Base-by-base conservation (phyloP, 1,140 invertebrate genomes). In the Papilio aristodemus region DNA sequence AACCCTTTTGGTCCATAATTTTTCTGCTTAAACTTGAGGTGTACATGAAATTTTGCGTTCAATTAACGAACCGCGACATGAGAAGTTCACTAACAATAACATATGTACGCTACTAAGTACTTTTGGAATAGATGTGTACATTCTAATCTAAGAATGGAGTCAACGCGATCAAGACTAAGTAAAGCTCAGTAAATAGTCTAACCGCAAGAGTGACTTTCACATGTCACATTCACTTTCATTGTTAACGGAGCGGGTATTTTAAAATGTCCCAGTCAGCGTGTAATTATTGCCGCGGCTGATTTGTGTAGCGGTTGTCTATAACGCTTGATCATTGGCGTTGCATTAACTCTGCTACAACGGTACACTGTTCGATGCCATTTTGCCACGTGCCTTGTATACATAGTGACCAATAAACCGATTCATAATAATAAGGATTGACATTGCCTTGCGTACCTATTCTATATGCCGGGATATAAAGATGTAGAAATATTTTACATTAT, bases 231-330 rank as follows among this genome's bases (percentile, higher is more conserved):
- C 58, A 37, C 59, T 62, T 62, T 62, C 59, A 37, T 62, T 62
- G 59, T 36, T 37, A 62, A 62, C 59, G 14, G 11, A 32, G 27
- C 6, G n/a, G 25, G 14, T 17, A 17, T 39, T 62, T 19, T 60
- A 17, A 62, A 62, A 62, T 38, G n/a, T 62, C 58, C 58, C 17
- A 37, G 9, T 62, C 36, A 62, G n/a, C 9, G 27, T 37, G 32
- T 62, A 62, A 62, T 62, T 62, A 62, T 36, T 62, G 59, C 14
- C 36, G 38, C 59, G 7, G 17, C 59, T 62, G 59, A 62, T 62
- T 62, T 62, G 38, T 62, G 10, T 62, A 62, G 59, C 59, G 59
- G 59, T 62, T 62, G 27, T 62, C 59, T 62, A 38, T 62, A 62
- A 39, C 14, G 59, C n/a, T 62, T 37, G 19, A 60, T 60, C 17